These are phyloP conservation scores for Enteromius afrohamiltoni DNA, from an alignment of 2,797 vertebrate species.

Conservation along the genomic window DNA sequence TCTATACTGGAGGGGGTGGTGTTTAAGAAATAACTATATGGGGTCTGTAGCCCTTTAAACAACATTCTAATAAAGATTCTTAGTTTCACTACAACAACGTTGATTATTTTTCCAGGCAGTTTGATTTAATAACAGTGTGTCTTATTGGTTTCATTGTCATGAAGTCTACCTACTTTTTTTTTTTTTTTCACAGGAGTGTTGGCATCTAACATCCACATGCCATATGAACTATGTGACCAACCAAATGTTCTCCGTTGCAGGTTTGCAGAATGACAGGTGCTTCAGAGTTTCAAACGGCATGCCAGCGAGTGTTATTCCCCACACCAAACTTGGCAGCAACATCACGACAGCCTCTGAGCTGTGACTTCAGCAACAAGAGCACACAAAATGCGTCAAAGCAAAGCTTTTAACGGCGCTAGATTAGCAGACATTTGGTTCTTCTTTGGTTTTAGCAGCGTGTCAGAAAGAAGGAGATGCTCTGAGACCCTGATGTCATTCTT, in stretches of 20 bases:
- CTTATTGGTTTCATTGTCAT: not conserved
- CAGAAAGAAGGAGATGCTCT: conserved; percentile 48
- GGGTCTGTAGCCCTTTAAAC: conserved; percentile 19
- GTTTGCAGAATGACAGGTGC: conserved; percentile 80
- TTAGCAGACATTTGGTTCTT: conserved; percentile 59
- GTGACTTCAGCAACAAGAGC: conserved; percentile 68
- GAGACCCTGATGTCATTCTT: conserved; percentile 60
- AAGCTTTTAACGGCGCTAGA: conserved; percentile 59
- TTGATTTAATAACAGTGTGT: not conserved
- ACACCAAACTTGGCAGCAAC: conserved; percentile 77
- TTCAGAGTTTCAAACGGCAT: conserved; percentile 76
- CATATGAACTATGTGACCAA: conserved; percentile 71
- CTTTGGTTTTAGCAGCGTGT: conserved; percentile 51
- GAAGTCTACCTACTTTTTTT: conserved; percentile 18
- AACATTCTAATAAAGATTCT: conserved; percentile 12
- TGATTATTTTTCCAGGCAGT: conserved; percentile 19
- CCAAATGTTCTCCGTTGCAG: conserved; percentile 83
- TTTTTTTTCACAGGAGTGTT: conserved; percentile 66
- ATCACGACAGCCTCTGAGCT: conserved; percentile 73
- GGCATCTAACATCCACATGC: conserved; percentile 67
- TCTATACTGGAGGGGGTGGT: conserved; percentile 33
- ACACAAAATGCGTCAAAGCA: conserved; percentile 67
- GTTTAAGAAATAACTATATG: conserved; percentile 41
- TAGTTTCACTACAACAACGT: not conserved
- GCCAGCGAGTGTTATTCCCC: conserved; percentile 78